phyloP scores from a whole-genome alignment of 2,113 vertebrate species.

The Petrocephalus microphthalmus region DNA sequence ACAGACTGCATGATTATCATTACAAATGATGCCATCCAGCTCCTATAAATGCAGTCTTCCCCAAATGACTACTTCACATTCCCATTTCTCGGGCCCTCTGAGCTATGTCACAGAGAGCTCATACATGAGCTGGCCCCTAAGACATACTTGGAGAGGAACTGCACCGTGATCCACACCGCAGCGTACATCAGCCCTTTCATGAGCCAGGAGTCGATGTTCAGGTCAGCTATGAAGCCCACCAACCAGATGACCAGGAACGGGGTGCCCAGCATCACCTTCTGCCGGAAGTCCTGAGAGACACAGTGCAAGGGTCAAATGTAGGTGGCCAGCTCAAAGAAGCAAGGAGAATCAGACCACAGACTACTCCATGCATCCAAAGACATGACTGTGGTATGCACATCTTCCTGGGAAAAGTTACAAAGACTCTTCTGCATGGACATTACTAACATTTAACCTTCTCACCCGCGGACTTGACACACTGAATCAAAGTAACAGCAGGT shows the following conservation, averaged over 20 bases:
- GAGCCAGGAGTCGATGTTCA: slow-evolving; percentile 96
- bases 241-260: slow-evolving; percentile 98
- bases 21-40: neutral
- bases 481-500: neutral
- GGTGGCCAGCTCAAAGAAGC: neutral
- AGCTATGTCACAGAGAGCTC: too few relatives aligned
- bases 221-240: slow-evolving; percentile 94
- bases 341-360: neutral
- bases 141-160: slow-evolving; percentile 97
- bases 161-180: slow-evolving; percentile 87
- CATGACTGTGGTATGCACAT: neutral
- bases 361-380: neutral
- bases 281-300: slow-evolving; percentile 81
- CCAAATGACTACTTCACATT: neutral
- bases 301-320: neutral
- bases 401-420: neutral
- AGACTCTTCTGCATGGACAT: neutral
- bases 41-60: neutral
- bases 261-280: slow-evolving; percentile 98
- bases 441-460: neutral
- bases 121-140: neutral
- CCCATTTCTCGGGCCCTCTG: neutral
- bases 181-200: slow-evolving; percentile 94
- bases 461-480: neutral
- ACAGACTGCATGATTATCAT: neutral